A percentile compares a stretch with the other conserved stretches of the same genome.
Conservation (phyloP, 2,888 invertebrate species). For the Drosophila mimica region DNA sequence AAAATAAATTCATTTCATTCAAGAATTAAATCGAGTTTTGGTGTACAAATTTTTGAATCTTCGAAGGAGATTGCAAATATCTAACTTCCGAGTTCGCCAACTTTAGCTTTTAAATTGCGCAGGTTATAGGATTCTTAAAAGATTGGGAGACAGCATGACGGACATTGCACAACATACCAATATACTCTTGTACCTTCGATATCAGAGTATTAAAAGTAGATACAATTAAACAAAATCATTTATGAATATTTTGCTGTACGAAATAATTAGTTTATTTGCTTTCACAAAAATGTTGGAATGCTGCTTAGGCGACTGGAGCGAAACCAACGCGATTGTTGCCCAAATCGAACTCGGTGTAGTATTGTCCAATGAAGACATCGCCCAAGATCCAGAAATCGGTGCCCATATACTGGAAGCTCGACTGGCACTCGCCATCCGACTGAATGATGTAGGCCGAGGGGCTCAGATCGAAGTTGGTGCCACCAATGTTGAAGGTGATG, state of each 20-base stretch:
- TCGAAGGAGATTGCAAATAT: not conserved
- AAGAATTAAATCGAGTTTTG: not conserved
- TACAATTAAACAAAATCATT: not conserved
- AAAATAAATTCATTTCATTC: not conserved
- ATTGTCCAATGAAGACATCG: slow-evolving; percentile 97
- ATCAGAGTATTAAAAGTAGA: not conserved
- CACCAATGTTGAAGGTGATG: slow-evolving; percentile 91
- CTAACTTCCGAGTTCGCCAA: not conserved
- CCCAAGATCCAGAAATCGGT: slow-evolving; percentile 95
- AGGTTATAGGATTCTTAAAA: no score
- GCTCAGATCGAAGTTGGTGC: slow-evolving; percentile 89
- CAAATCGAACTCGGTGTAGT: slow-evolving; percentile 97
- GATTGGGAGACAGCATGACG: no score
- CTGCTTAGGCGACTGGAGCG: slow-evolving; percentile 86
- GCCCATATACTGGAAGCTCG: slow-evolving; percentile 95
- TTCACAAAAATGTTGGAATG: slow-evolving; percentile 2
- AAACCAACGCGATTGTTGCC: slow-evolving; percentile 94
- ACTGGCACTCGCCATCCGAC: slow-evolving; percentile 90
- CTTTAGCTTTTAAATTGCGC: not conserved
- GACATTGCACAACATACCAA: no score
- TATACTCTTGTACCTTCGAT: not conserved
- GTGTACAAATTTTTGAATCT: not conserved
- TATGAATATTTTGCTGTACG: slow-evolving; percentile 9
- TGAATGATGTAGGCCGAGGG: slow-evolving; percentile 91
- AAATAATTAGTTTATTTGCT: slow-evolving; percentile 21